These are phyloP conservation scores for Stenolophus ochropezus DNA, from an alignment of 2,888 invertebrate species.

Conservation along the genomic window DNA sequence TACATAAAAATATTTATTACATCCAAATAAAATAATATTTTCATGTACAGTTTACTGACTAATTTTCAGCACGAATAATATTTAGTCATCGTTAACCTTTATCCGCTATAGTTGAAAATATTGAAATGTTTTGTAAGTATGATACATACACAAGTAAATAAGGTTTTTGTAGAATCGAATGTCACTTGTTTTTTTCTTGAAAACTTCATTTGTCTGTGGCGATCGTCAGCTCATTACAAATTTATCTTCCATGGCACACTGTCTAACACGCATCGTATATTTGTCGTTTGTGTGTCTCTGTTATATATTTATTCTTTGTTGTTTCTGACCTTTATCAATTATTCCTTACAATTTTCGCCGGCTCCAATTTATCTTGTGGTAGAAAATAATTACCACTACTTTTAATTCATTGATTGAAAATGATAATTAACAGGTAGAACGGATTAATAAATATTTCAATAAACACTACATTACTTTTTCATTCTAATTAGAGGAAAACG, in stretches of 20 bases:
- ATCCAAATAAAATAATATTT: background rate
- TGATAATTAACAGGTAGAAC: slow-evolving; percentile 13
- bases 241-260: slow-evolving; percentile 2
- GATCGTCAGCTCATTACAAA: slow-evolving; percentile 12
- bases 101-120: background rate
- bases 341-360: slow-evolving; percentile 7
- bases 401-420: slow-evolving; percentile 33
- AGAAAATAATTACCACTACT: slow-evolving; percentile 16
- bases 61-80: background rate
- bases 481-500: background rate
- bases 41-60: background rate
- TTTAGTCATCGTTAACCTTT: background rate
- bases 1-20: background rate
- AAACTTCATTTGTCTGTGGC: background rate
- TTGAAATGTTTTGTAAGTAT: background rate
- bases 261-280: slow-evolving; percentile 6
- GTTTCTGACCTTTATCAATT: slow-evolving; percentile 32
- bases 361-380: slow-evolving; percentile 24
- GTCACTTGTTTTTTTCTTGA: background rate
- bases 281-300: slow-evolving; percentile 15
- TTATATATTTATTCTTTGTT: slow-evolving; percentile 7
- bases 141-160: background rate
- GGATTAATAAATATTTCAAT: slow-evolving; percentile 13
- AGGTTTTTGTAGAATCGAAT: background rate
- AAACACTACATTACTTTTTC: slow-evolving; percentile 6